These are phyloP conservation scores for Trachops cirrhosus DNA, from an alignment of 2,797 vertebrate genomes.

Conservation along the genomic window DNA sequence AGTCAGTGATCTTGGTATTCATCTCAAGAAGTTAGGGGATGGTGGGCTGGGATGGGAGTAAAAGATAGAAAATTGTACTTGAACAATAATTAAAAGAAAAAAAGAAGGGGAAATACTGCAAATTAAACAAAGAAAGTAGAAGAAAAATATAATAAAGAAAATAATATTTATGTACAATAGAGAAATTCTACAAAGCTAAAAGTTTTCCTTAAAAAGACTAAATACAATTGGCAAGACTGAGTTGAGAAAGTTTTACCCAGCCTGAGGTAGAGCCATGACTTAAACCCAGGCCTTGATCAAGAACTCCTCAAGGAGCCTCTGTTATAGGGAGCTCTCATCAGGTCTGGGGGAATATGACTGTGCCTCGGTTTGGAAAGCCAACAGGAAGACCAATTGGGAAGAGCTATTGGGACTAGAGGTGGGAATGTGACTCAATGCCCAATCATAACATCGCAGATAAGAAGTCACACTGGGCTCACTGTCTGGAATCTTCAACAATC, in stretches of 20 bases:
- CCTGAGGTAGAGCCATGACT: not conserved
- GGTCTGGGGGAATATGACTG: not conserved
- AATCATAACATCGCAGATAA: not conserved
- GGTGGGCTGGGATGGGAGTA: too few relatives aligned
- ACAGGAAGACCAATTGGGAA: not conserved
- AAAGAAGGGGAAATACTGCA: not conserved
- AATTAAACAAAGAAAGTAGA: constrained; percentile 23
- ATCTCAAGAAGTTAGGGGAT: constrained; percentile 6
- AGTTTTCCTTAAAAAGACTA: not conserved
- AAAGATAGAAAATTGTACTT: too few relatives aligned
- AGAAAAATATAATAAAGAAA: constrained; percentile 12
- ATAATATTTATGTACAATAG: not conserved
- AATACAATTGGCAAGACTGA: not conserved
- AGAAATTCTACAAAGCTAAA: constrained; percentile 8
- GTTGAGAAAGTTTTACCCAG: not conserved
- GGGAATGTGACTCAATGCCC: not conserved
- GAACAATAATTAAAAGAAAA: too few relatives aligned
- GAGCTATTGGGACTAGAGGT: not conserved
- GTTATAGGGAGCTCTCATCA: not conserved
- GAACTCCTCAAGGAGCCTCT: not conserved
- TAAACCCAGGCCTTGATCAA: not conserved
- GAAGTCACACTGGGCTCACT: not conserved
- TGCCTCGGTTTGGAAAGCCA: not conserved
- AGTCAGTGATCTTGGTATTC: not conserved
- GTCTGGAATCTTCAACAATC: not conserved